A percentile compares a stretch with the other conserved stretches of the same genome.
Conservation (phyloP, 2,113 vertebrate species). For the Campylomormyrus numenius region DNA sequence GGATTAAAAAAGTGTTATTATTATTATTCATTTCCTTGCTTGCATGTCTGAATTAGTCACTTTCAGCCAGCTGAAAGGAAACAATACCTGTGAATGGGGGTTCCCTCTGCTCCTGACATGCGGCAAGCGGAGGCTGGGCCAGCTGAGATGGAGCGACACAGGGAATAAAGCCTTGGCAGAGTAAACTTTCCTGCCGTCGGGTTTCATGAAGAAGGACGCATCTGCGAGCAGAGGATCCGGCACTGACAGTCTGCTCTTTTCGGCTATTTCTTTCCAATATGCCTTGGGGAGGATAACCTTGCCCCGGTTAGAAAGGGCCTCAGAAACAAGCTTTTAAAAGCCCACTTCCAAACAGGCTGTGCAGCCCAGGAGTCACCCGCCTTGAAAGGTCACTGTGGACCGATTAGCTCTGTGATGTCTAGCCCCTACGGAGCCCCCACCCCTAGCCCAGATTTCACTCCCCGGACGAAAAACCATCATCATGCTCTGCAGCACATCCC, state of each 20-base stretch:
- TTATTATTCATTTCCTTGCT: neutral
- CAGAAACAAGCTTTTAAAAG: neutral
- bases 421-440: neutral
- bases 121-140: neutral
- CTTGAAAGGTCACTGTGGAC: neutral
- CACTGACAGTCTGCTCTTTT: neutral
- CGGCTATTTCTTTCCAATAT: neutral
- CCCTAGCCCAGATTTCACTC: neutral
- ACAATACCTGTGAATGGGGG: neutral
- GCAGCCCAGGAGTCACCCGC: neutral
- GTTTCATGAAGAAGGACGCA: neutral
- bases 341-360: neutral
- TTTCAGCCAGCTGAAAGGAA: neutral
- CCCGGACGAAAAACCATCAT: neutral
- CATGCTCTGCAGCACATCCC: neutral
- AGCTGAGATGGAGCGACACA: neutral
- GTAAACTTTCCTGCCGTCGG: neutral
- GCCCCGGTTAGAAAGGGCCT: constrained; percentile 1
- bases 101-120: neutral
- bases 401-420: neutral
- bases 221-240: neutral
- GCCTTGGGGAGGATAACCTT: neutral
- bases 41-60: neutral
- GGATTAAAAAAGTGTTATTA: no score
- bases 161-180: neutral